Conservation (phyloP, 1,140 invertebrate species). For the Trachelipus rathkii region DNA sequence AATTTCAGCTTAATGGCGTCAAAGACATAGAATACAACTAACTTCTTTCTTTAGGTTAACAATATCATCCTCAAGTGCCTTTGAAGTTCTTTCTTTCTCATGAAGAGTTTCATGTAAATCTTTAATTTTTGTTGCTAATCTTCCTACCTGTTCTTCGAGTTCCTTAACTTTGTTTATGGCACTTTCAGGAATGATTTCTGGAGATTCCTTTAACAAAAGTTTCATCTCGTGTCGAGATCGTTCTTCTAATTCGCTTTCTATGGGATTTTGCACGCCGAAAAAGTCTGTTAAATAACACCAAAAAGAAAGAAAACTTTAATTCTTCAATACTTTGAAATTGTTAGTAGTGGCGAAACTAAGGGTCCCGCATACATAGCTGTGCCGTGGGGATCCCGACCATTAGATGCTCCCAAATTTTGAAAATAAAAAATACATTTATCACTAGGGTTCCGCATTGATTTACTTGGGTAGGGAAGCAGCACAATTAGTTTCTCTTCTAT, state of each 20-base stretch:
- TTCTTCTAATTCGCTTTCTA: background rate
- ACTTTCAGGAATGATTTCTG: background rate
- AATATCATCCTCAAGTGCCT: conserved; percentile 35
- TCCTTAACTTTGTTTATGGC: background rate
- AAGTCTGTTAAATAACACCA: background rate
- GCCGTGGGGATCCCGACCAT: no score
- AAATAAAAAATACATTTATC: no score
- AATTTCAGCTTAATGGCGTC: background rate
- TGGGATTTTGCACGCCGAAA: background rate
- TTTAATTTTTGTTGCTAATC: conserved; percentile 29
- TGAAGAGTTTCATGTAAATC: conserved; percentile 49
- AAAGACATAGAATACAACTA: background rate
- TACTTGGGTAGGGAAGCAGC: no score
- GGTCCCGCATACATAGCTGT: no score
- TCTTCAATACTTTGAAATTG: no score
- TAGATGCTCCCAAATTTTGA: no score
- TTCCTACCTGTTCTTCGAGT: background rate
- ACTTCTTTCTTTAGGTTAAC: conserved; percentile 40
- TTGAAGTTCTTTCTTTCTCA: conserved; percentile 45
- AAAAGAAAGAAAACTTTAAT: no score
- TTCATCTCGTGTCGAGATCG: background rate
- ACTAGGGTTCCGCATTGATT: no score
- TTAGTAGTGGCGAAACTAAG: no score
- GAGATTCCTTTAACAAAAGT: background rate
- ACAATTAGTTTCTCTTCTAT: no score